A percentile compares a stretch with the other conserved stretches of the same genome.
Evolutionary conservation across 2,797 vertebrate genomes (phyloP).

Genomic region (Sebastes cheni): DNA sequence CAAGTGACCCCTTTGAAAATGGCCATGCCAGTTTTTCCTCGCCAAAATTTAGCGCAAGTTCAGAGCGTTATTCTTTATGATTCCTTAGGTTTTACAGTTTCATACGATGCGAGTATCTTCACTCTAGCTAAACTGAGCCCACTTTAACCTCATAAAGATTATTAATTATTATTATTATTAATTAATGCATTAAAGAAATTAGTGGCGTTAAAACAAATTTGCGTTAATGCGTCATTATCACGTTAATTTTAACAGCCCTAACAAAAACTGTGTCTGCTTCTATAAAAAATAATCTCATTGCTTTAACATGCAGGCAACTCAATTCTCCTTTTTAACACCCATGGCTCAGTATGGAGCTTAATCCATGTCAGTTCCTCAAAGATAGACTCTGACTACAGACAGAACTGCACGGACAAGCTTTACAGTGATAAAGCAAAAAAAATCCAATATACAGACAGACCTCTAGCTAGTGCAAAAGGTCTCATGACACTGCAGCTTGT

Average conservation of each 20-base stretch:
- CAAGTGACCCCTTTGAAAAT: background rate
- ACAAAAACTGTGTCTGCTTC: background rate
- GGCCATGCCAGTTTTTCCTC: background rate
- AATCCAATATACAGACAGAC: constrained; percentile 21
- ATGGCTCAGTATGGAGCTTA: constrained; percentile 25
- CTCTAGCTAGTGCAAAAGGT: constrained; percentile 27
- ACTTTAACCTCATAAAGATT: too few relatives aligned
- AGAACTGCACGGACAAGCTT: constrained; percentile 40
- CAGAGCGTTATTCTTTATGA: too few relatives aligned
- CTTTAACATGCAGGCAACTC: constrained; percentile 23
- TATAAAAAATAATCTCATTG: background rate
- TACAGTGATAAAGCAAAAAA: constrained; percentile 17
- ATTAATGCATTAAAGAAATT: background rate
- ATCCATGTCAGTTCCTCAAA: constrained; percentile 43
- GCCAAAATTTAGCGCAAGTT: too few relatives aligned
- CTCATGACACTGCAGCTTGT: constrained; percentile 26
- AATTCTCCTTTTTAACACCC: background rate
- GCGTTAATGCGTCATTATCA: background rate
- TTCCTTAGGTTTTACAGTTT: too few relatives aligned
- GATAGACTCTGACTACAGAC: constrained; percentile 27
- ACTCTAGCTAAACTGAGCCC: too few relatives aligned
- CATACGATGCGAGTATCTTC: accelerated
- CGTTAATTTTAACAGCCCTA: background rate
- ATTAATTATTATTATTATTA: too few relatives aligned
- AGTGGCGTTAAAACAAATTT: background rate